Base-by-base conservation (phyloP, 2,113 vertebrate species). In the Chloropsis cyanopogon region DNA sequence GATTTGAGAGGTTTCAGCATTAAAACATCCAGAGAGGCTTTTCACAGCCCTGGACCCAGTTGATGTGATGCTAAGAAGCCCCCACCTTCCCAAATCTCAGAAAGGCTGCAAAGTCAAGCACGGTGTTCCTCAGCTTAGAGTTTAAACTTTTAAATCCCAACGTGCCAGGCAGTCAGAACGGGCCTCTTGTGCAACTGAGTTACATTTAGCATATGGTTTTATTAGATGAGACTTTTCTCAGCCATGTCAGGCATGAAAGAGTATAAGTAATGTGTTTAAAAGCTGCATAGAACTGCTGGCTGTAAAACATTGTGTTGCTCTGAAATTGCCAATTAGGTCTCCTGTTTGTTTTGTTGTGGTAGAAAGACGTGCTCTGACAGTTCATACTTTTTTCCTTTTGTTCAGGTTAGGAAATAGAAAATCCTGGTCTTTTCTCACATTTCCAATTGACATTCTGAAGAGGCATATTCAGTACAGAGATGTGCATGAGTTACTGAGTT, bases 371-470 rank as follows among this genome's bases (percentile, higher is more conserved):
- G 26, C 59, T 90, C 39, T 86, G 85, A 68, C 47, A 83, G 60
- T 14, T 57, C 53, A 42, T 83, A 24, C 6, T 54, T 79, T 50
- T 49, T 81, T 56, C 14, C 28, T 56, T 60, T n/a, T n/a, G 11
- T 50, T 52, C 73, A 66, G 41, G 81, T 78, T 49, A 90, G 49
- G 69, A 88, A 92, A 84, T 29, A 94, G 72, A 90, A 78, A 95
- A 95, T 88, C 86, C 25, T 1, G 10, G 26, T 71, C 5, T 2
- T 90, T 96, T 86, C 92, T 94, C 93, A 78, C 80, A 57, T 93
- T 90, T 95, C 90, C 85, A 86, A 83, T 93, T 88, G 92, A 63
- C 82, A 75, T 96, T 96, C 82, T 81, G 19, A 82, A 93, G 76
- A 83, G 88, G 64, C 60, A 23, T 44, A 44, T 93, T 90, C 60